A percentile compares a stretch with the other conserved stretches of the same genome.
These are phyloP conservation scores for Homalodisca vitripennis DNA, from an alignment of 1,140 invertebrate species.

Conservation along the genomic window DNA sequence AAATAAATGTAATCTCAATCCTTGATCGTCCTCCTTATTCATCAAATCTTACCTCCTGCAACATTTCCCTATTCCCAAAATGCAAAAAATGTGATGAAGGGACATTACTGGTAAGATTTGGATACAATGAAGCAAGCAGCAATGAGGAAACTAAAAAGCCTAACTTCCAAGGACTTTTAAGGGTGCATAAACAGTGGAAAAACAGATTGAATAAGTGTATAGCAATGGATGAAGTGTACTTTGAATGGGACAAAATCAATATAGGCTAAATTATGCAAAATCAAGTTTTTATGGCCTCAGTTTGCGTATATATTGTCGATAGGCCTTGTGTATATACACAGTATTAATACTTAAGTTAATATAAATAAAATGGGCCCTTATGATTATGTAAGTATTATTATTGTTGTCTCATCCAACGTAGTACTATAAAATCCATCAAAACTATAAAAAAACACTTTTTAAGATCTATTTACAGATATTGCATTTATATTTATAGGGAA, in stretches of 20 bases:
- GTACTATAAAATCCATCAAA: too few relatives aligned
- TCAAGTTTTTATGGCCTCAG: conserved; percentile 15
- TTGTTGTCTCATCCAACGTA: too few relatives aligned
- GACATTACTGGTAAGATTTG: conserved; percentile 16
- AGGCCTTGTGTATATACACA: too few relatives aligned
- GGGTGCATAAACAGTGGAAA: conserved; percentile 37
- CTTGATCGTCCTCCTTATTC: conserved; percentile 19
- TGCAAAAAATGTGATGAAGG: conserved; percentile 6
- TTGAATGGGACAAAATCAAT: conserved; percentile 37
- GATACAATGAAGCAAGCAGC: conserved; percentile 12
- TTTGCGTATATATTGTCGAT: conserved; percentile 1
- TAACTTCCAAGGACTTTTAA: conserved; percentile 36
- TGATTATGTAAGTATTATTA: too few relatives aligned
- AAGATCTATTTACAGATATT: too few relatives aligned
- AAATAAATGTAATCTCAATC: too few relatives aligned
- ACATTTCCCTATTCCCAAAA: conserved; percentile 27
- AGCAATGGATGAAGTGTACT: conserved; percentile 34
- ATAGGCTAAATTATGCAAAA: conserved; percentile 24
- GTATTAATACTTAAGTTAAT: too few relatives aligned
- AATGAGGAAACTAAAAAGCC: conserved; percentile 33
- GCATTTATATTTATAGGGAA: too few relatives aligned
- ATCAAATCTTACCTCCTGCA: conserved; percentile 20
- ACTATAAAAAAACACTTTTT: too few relatives aligned
- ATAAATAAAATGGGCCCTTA: too few relatives aligned
- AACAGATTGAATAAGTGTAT: conserved; percentile 37